phyloP scores from a whole-genome alignment of 1,140 invertebrate species.

The Drosophila pallidifrons region DNA sequence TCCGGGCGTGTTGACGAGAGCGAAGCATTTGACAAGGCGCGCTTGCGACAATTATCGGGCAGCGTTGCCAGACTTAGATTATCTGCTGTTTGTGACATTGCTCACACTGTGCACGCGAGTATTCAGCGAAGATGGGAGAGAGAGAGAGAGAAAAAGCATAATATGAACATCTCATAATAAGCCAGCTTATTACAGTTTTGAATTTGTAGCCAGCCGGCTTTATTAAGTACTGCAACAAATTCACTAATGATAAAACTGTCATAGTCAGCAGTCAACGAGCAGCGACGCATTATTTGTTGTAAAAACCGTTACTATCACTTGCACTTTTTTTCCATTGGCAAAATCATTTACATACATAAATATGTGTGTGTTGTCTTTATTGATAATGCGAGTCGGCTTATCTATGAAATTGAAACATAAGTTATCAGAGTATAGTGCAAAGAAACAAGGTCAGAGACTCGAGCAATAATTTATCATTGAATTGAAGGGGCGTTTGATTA shows the following conservation, averaged over 20 bases:
- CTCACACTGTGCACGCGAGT: constrained; percentile 8
- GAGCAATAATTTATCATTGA: constrained; percentile 16
- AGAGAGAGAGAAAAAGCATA: constrained; percentile 54
- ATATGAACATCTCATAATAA: constrained; percentile 51
- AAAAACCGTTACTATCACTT: constrained; percentile 1
- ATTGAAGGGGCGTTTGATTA: constrained; percentile 22
- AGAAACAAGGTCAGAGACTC: constrained; percentile 7
- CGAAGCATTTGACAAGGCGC: constrained; percentile 23
- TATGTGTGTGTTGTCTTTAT: neutral
- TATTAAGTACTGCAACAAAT: constrained; percentile 19
- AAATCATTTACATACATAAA: constrained; percentile 2
- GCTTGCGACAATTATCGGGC: constrained; percentile 38
- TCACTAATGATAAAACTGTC: constrained; percentile 6
- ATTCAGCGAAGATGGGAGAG: constrained; percentile 14
- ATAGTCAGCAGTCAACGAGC: constrained; percentile 2
- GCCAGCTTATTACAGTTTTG: constrained; percentile 47
- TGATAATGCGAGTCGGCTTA: neutral
- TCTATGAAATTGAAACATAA: neutral
- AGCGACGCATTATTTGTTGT: neutral
- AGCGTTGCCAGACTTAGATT: constrained; percentile 36
- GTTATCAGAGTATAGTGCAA: neutral
- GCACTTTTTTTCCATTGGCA: constrained; percentile 9
- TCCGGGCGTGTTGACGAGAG: constrained; percentile 44
- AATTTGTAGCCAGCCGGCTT: constrained; percentile 45
- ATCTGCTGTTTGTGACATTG: constrained; percentile 39